Base-by-base conservation (phyloP, 2,113 vertebrate species). In the Ailuropoda melanoleuca region DNA sequence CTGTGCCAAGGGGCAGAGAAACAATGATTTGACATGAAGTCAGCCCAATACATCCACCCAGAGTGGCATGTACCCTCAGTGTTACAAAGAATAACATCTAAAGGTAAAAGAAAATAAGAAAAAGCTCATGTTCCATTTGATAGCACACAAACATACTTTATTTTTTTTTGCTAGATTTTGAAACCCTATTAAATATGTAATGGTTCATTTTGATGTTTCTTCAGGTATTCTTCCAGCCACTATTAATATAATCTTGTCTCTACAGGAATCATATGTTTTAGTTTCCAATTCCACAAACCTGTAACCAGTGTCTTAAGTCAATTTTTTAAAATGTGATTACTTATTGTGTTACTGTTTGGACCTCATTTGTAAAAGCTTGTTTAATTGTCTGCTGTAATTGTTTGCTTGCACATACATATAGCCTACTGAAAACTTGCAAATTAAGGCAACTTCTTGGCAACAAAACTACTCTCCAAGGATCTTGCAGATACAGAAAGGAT, bases 21-120 rank as follows among this genome's bases (percentile, higher is more conserved):
- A 97, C 82, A 96, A 58, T 97, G 88, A 97, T 93, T 96, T 97
- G 87, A 98, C 85, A 92, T 95, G 90, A 98, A 97, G 83, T 98
- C 92, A 98, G 93, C 88, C 74, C 92, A 98, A 97, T 77, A 83
- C 89, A 97, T 48, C 66, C 43, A 90, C 90, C 31, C 29, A 97
- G 46, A 93, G 58, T 90, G 88, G 83, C 26, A 91, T 53, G 77
- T 93, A 48, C 53, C 68, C 87, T 95, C 84, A 88, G 14, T 26
- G 88, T 95, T 95, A 98, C 6, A 95, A 70, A 97, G 91, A 80
- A 58, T 8, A 88, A 3, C 29, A 81, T 92, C 93, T 95, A 92
- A 88, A 96, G 66, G 66, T 90, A 98, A 98, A 70, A 1, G 4
- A 78, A 96, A 64, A 77, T 56, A 18, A 74, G 46, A 90, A 95